Evolutionary conservation across 2,888 invertebrate species (phyloP).

Genomic region (Pyrrhia umbra): DNA sequence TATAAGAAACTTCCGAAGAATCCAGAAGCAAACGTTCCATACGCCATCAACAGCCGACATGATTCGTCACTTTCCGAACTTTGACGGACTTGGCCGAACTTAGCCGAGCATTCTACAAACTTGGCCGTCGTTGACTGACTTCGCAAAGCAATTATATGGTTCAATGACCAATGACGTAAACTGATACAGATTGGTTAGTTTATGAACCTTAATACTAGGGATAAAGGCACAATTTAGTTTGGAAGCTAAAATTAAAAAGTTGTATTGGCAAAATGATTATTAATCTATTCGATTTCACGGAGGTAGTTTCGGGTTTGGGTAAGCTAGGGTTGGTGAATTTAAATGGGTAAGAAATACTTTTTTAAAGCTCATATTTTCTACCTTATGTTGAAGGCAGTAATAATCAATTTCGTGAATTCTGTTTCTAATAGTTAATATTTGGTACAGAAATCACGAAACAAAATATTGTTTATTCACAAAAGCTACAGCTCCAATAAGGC

Average conservation of each 20-base stretch:
- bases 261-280: slow-evolving; percentile 46
- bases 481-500: too few relatives aligned
- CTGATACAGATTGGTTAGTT: slow-evolving; percentile 17
- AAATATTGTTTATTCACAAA: too few relatives aligned
- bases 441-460: too few relatives aligned
- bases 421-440: too few relatives aligned
- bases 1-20: slow-evolving; percentile 4
- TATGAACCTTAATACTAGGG: slow-evolving; percentile 20
- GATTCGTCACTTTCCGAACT: slow-evolving; percentile 58
- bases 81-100: slow-evolving; percentile 49
- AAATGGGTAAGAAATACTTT: not conserved
- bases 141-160: slow-evolving; percentile 64
- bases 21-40: slow-evolving; percentile 26
- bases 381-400: not conserved
- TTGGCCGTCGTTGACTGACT: slow-evolving; percentile 58
- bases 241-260: slow-evolving; percentile 35
- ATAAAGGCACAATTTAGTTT: slow-evolving; percentile 31
- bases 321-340: slow-evolving; percentile 4
- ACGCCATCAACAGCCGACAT: slow-evolving; percentile 42
- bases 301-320: slow-evolving; percentile 1
- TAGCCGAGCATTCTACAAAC: slow-evolving; percentile 56
- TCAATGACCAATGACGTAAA: slow-evolving; percentile 59
- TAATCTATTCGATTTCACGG: slow-evolving; percentile 41
- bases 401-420: too few relatives aligned
- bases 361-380: not conserved